A percentile compares a stretch with the other conserved stretches of the same genome.
Evolutionary conservation across 2,888 invertebrate species (phyloP).

Genomic region (Diabrotica balteata): DNA sequence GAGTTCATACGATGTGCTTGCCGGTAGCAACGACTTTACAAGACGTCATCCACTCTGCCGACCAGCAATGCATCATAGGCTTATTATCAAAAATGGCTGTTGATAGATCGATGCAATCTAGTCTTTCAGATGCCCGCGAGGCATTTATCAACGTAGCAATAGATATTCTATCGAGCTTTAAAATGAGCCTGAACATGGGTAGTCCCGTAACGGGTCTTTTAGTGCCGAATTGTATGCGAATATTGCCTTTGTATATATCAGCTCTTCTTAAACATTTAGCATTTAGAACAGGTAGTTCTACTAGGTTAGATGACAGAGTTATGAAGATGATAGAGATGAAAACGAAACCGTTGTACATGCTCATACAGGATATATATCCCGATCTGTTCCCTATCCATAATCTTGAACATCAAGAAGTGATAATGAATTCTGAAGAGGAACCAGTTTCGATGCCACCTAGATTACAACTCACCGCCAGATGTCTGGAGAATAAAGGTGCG

Average conservation of each 20-base stretch:
- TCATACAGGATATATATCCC: conserved; percentile 89
- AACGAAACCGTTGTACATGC: conserved; percentile 78
- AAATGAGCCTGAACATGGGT: conserved; percentile 70
- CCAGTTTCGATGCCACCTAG: conserved; percentile 73
- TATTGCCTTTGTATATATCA: conserved; percentile 88
- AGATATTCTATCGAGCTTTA: conserved; percentile 83
- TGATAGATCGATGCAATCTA: conserved; percentile 86
- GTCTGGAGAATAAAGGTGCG: conserved; percentile 84
- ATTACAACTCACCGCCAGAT: conserved; percentile 84
- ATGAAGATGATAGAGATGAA: conserved; percentile 95
- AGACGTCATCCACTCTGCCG: conserved; percentile 89
- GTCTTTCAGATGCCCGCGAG: conserved; percentile 91
- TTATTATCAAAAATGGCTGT: conserved; percentile 97
- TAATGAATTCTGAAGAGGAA: conserved; percentile 54
- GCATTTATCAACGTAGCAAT: conserved; percentile 95
- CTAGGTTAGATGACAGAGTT: conserved; percentile 91
- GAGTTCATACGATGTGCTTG: conserved; percentile 96
- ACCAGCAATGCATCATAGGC: conserved; percentile 92
- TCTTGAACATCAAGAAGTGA: conserved; percentile 61
- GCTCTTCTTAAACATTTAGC: conserved; percentile 90
- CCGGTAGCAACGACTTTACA: conserved; percentile 85
- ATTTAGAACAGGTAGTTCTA: conserved; percentile 87
- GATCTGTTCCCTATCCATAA: conserved; percentile 88
- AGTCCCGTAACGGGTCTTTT: conserved; percentile 70
- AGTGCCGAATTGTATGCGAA: conserved; percentile 77